Evolutionary conservation across 1,140 invertebrate genomes (phyloP), one percentile per base, ranked within the genome.

Genomic region (Maniola jurtina): DNA sequence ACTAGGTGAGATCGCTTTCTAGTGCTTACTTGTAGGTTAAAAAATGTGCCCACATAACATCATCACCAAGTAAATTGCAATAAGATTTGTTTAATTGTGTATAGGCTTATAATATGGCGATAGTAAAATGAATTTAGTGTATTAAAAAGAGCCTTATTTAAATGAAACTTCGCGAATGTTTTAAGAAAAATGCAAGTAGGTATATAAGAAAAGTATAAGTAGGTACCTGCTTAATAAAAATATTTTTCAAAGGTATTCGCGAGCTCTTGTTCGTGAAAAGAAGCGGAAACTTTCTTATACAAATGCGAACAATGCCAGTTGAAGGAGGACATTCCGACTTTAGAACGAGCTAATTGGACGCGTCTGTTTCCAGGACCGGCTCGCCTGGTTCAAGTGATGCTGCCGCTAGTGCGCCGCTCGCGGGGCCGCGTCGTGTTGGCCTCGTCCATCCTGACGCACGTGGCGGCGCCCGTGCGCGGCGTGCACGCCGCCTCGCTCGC

Each of bases 401-500:
- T 97, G 61, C 96, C 96, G 0, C 83, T 97, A 63, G 92, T 97
- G 40, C 92, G 96, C 52, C 92, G 94, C 58, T 94, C 95, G 2
- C 93, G 94, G 77, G 95, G 96, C 66, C 93, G 95, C 71, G 92
- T 95, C 13, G 92, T 95, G 15, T 89, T 94, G 68, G 92, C 95
- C 5, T 93, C 93, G 13, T 94, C 93, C 0, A 94, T 94, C 68
- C 86, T 96, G 73, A 96, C 96, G 66, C 93, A 95, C 60, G 94
- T 96, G 15, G 94, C 95, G 0, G 94, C 95, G 14, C 94, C 95
- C 0, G 93, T 96, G 38, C 91, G 95, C 62, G 95, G 95, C 15
- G 94, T 97, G 63, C 96, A 97, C 82, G 95, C 95, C 70, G 94
- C 95, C 59, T 94, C 93, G 14, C 89, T 95, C 79, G 95, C 95